Percentiles rank a stretch among this genome's conserved stretches.
Evolutionary conservation across 1,140 invertebrate genomes (phyloP).

Genomic region (Drosophila ohnishii): DNA sequence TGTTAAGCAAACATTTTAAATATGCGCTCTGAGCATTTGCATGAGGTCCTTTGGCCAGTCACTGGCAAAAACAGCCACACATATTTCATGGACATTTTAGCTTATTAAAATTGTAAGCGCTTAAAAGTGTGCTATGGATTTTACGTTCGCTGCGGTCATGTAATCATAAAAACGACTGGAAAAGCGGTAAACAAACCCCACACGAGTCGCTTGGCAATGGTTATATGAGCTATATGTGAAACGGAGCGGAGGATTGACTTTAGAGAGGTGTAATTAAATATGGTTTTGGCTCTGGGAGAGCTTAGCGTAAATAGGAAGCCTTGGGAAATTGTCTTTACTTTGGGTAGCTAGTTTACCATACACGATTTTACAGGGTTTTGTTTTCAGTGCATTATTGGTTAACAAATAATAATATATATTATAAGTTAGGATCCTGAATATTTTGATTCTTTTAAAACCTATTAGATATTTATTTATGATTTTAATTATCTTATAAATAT

Average conservation of each 20-base stretch:
- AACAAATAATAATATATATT: neutral
- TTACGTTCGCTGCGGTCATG: constrained; percentile 28
- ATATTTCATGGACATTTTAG: constrained; percentile 53
- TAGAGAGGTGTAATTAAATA: constrained; percentile 20
- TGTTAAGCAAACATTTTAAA: constrained; percentile 46
- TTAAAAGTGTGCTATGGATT: constrained; percentile 50
- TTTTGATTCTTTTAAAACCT: no score
- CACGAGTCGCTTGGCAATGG: constrained; percentile 10
- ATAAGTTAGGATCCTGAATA: no score
- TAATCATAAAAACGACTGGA: constrained; percentile 27
- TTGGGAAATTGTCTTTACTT: neutral
- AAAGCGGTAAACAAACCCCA: constrained; percentile 14
- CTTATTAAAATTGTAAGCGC: constrained; percentile 55
- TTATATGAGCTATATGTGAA: constrained; percentile 20
- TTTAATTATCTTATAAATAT: no score
- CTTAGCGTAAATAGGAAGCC: neutral
- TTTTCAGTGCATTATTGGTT: neutral
- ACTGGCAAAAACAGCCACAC: constrained; percentile 22
- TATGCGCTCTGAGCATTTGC: constrained; percentile 23
- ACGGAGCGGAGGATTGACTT: neutral
- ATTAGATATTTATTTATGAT: neutral
- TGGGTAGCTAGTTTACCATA: neutral
- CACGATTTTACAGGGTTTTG: neutral
- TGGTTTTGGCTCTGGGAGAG: neutral
- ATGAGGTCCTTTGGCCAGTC: constrained; percentile 25